A percentile compares a stretch with the other conserved stretches of the same genome.
Evolutionary conservation across 30 jellyfish, hydroid and myxozoan genomes (phyloP).

Genomic region (Chrysaora quinquecirrha): DNA sequence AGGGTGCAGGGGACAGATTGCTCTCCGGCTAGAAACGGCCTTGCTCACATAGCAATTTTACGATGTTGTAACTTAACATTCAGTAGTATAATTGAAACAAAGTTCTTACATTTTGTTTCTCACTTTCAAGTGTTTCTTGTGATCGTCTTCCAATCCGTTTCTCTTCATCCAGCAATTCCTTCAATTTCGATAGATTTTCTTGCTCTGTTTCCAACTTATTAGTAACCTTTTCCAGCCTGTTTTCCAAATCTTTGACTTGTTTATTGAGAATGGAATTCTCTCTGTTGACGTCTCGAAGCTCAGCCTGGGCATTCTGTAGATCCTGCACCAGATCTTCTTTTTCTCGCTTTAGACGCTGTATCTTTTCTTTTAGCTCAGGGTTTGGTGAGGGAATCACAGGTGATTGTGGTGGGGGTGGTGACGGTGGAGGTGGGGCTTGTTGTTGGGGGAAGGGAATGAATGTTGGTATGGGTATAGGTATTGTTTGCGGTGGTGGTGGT

Average conservation of each 20-base stretch:
- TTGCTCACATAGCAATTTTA: no score
- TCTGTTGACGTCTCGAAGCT: slow-evolving; percentile 65
- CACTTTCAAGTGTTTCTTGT: slow-evolving; percentile 52
- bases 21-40: no score
- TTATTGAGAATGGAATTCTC: slow-evolving; percentile 63
- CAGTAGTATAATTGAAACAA: no score
- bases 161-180: slow-evolving; percentile 60
- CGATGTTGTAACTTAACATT: no score
- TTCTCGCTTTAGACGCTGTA: slow-evolving; percentile 41
- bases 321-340: slow-evolving; percentile 63
- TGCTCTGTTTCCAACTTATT: slow-evolving; percentile 68
- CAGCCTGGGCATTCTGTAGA: slow-evolving; percentile 50
- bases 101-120: slow-evolving; percentile 42
- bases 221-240: slow-evolving; percentile 62
- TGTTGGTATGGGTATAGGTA: slow-evolving; percentile 67
- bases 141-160: slow-evolving; percentile 36
- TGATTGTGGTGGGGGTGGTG: slow-evolving; percentile 43
- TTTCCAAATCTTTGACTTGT: slow-evolving; percentile 67
- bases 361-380: slow-evolving; percentile 74
- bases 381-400: slow-evolving; percentile 31
- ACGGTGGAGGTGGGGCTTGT: slow-evolving; percentile 64
- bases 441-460: slow-evolving; percentile 38
- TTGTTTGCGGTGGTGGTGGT: slow-evolving; percentile 36
- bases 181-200: slow-evolving; percentile 34
- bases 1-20: no score